Base-by-base conservation (phyloP, 2,113 vertebrate genomes). In the Nyctereutes procyonoides region DNA sequence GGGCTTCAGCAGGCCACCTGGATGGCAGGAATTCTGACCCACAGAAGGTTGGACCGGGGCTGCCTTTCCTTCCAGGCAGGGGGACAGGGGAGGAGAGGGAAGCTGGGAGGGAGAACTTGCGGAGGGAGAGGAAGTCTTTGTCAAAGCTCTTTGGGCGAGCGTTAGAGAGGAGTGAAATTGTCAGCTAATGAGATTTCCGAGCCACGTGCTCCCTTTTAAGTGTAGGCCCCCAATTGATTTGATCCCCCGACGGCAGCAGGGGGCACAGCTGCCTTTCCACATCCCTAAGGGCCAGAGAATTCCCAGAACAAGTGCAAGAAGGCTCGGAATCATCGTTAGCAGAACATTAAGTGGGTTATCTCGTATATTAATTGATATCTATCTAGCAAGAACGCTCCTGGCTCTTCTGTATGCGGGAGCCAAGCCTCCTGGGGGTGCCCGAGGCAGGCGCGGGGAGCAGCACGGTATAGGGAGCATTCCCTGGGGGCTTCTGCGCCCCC, bases 131-230 rank as follows among this genome's bases (percentile, higher is more conserved):
- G 48, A 87, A 62, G 90, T 51, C 95, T 98, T 94, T 94, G 96
- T 96, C 88, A 88, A 0, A 2, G 60, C 56, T 62, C 93, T 69
- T 63, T 53, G 56, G 88, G 93, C 32, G 89, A 65, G 76, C 88
- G 51, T 79, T 71, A 69, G 62, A 96, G 65, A 83, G 67, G 35
- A 92, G 95, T 92, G 89, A 91, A 97, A 96, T 55, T 93, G 95
- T 96, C 83, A 92, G 95, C 98, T 97, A 97, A 97, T 71, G 71
- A 96, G 97, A 97, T 95, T 96, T 96, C 74, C 96, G 19, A 93
- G 73, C 76, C 79, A 83, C 51, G 19, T 22, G 88, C 58, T 95
- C 71, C 56, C 92, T 95, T 98, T 98, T 60, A 96, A 97, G 79
- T 92, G 90, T 43, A 56, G 58, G 35, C 55, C 69, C 81, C 97